Evolutionary conservation across 2,888 invertebrate species (phyloP).

Genomic region (Agrotis ipsilon): DNA sequence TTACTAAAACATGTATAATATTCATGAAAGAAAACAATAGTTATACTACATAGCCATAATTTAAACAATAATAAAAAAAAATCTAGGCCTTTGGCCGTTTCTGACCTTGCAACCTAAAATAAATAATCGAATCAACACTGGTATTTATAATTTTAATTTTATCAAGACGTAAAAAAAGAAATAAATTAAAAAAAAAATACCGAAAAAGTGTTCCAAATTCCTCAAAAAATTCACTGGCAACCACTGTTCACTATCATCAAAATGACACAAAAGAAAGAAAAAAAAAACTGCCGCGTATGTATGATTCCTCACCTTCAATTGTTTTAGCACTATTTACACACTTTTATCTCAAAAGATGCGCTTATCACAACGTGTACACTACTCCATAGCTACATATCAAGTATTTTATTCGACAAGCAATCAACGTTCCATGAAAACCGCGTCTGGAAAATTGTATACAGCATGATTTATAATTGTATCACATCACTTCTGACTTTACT

Average conservation of each 20-base stretch:
- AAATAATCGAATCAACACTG: neutral
- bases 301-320: constrained; percentile 44
- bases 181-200: neutral
- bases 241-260: neutral
- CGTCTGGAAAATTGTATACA: constrained; percentile 23
- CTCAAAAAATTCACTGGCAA: neutral
- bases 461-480: neutral
- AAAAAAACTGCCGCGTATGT: neutral
- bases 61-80: neutral
- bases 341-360: constrained; percentile 53
- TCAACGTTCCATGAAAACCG: constrained; percentile 40
- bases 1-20: too few species aligned
- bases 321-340: constrained; percentile 45
- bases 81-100: too few species aligned
- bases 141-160: too few species aligned
- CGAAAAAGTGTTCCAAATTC: neutral
- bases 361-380: constrained; percentile 57
- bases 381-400: constrained; percentile 38
- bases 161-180: accelerated
- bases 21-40: too few species aligned
- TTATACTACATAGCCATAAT: neutral
- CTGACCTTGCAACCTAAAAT: neutral
- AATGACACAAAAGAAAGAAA: constrained; percentile 1
- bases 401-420: constrained; percentile 53
- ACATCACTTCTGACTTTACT: too few species aligned